Base-by-base conservation (phyloP, 2,113 vertebrate species). In the Tachysurus vachellii region DNA sequence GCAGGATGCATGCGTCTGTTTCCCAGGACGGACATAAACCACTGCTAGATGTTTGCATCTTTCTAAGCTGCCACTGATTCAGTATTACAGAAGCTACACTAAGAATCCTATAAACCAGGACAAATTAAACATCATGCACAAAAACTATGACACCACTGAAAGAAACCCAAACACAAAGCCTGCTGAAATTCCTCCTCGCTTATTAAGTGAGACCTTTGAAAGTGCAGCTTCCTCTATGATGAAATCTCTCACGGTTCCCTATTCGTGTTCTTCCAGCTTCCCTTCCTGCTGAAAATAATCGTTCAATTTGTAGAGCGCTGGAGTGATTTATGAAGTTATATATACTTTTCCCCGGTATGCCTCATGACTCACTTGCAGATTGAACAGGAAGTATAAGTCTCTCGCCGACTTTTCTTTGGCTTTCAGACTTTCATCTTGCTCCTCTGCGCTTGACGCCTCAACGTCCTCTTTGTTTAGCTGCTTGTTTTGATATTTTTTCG, bases 261-360 rank as follows among this genome's bases (percentile, higher is more conserved):
- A n/a, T 70, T 71, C 64, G 56, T 59, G 12, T 82, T 75, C 59
- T 19, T 57, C 26, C 31, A 0, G 28, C 81, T 28, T 73, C 6
- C 36, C 59, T 57, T 31, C 42, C 42, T 61, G n/a, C 16, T 54
- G n/a, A 47, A 53, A 87, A 23, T 57, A 87, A 83, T 44, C 28
- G 36, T 36, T 57, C n/a, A 44, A 80, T 73, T 86, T 82, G 54
- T 81, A 61, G 79, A 81, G 79, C 17, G 31, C 53, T 82, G 17
- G 44, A 82, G 79, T 82, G 66, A 73, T 82, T 85, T 75, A 75
- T 61, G 70, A 75, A 85, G 83, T 36, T 61, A 56, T 36, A 61
- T 56, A 59, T 75, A 59, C 70, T 75, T 75, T 61, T 31, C 54
- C 54, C 54, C 16, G 14, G 54, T 61, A 16, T 4, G 1, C 2